Evolutionary conservation across 2,113 vertebrate genomes (phyloP).

Genomic region (Symphodus melops): DNA sequence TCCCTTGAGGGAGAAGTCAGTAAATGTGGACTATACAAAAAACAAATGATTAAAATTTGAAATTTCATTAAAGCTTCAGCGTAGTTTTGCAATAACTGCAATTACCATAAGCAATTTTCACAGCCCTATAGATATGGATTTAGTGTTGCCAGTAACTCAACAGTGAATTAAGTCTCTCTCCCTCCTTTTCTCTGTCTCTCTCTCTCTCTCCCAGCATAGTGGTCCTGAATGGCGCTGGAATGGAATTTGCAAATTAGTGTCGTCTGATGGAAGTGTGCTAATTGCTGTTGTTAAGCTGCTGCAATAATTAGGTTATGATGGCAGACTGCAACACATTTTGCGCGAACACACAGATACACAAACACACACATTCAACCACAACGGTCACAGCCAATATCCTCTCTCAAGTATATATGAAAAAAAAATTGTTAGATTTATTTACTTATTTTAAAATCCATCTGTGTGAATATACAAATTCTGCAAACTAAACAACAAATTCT

Average conservation of each 20-base stretch:
- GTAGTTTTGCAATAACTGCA: constrained; percentile 74
- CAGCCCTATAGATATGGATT: constrained; percentile 75
- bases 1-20: constrained; percentile 31
- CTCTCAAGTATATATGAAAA: constrained; percentile 51
- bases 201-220: constrained; percentile 42
- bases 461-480: constrained; percentile 52
- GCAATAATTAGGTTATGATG: constrained; percentile 85
- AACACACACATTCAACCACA: constrained; percentile 4
- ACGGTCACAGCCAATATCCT: constrained; percentile 54
- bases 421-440: constrained; percentile 65
- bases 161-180: constrained; percentile 55
- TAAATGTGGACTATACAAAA: constrained; percentile 62
- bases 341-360: constrained; percentile 16
- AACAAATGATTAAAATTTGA: constrained; percentile 70
- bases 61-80: constrained; percentile 75
- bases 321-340: constrained; percentile 71
- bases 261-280: constrained; percentile 84
- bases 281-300: constrained; percentile 84
- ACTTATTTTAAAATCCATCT: constrained; percentile 68
- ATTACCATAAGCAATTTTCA: constrained; percentile 79
- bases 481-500: constrained; percentile 49
- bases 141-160: constrained; percentile 68
- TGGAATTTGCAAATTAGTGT: constrained; percentile 83
- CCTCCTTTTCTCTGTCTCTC: neutral
- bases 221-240: constrained; percentile 69